A percentile compares a stretch with the other conserved stretches of the same genome.
These are phyloP conservation scores for Hozukius guyotensis DNA, from an alignment of 2,797 vertebrate species.

Conservation along the genomic window DNA sequence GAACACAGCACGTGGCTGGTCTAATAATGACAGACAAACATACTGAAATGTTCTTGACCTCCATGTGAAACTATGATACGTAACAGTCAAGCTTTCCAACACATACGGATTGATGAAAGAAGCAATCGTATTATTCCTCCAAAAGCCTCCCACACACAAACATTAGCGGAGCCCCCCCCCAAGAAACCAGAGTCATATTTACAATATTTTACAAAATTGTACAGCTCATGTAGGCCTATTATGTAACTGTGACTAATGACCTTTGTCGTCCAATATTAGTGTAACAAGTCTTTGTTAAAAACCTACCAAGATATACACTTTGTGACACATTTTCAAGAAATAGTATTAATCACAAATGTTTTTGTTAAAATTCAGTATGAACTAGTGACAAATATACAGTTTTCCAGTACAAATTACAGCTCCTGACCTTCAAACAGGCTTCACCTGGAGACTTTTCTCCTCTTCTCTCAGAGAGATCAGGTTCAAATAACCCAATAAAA, in stretches of 20 bases:
- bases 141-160: conserved; percentile 53
- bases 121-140: conserved; percentile 35
- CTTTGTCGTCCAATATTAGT: conserved; percentile 78
- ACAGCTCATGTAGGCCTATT: conserved; percentile 79
- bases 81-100: conserved; percentile 67
- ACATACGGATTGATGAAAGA: conserved; percentile 33
- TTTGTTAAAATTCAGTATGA: conserved; percentile 81
- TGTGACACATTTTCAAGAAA: conserved; percentile 85
- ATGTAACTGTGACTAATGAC: conserved; percentile 80
- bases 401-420: conserved; percentile 73
- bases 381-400: conserved; percentile 78
- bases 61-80: conserved; percentile 48
- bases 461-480: conserved; percentile 59
- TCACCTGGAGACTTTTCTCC: conserved; percentile 52
- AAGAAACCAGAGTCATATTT: conserved; percentile 88
- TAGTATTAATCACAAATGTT: conserved; percentile 83
- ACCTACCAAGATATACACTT: conserved; percentile 93
- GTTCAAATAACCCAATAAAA: conserved; percentile 67
- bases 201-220: conserved; percentile 96
- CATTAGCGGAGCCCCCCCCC: conserved; percentile 26
- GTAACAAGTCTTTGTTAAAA: conserved; percentile 83
- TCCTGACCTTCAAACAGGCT: conserved; percentile 60
- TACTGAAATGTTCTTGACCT: conserved; percentile 49
- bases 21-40: conserved; percentile 25
- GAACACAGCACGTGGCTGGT: conserved; percentile 32